phyloP scores from a whole-genome alignment of 2,888 invertebrate genomes.

The Polia nebulosa region DNA sequence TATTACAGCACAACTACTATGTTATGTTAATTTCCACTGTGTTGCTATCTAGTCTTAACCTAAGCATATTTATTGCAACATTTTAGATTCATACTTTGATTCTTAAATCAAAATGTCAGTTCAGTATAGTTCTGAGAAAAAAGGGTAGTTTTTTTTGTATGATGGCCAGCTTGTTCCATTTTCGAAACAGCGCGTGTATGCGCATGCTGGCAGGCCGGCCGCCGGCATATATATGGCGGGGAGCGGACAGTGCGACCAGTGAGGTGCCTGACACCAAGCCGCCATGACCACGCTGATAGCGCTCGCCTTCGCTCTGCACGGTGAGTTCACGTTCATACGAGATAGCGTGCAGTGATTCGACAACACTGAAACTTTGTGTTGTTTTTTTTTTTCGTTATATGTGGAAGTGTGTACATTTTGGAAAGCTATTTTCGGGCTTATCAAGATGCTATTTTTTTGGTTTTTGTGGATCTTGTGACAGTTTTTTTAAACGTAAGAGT shows the following conservation, averaged over 20 bases:
- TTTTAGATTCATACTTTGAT: not conserved
- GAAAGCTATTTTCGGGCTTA: not conserved
- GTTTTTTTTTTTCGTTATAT: not conserved
- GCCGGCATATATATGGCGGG: constrained; percentile 47
- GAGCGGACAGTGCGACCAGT: constrained; percentile 41
- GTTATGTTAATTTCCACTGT: constrained; percentile 3
- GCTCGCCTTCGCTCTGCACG: constrained; percentile 53
- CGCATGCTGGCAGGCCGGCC: constrained; percentile 21
- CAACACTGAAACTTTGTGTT: constrained; percentile 12
- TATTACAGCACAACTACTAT: constrained; percentile 30
- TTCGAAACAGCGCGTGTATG: not conserved
- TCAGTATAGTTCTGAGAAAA: not conserved
- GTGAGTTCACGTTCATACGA: constrained; percentile 55
- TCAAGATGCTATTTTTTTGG: not conserved
- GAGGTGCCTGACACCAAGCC: constrained; percentile 23
- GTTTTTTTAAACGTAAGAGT: not conserved
- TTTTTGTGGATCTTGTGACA: not conserved
- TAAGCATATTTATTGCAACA: constrained; percentile 2
- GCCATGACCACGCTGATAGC: constrained; percentile 53
- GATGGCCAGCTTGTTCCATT: not conserved
- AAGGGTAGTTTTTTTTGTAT: not conserved
- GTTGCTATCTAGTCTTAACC: constrained; percentile 2
- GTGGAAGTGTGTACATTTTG: constrained; percentile 9
- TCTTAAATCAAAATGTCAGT: not conserved
- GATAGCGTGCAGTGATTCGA: constrained; percentile 42